Base-by-base conservation (phyloP, 2,888 invertebrate genomes). In the Lithophane leautieri region DNA sequence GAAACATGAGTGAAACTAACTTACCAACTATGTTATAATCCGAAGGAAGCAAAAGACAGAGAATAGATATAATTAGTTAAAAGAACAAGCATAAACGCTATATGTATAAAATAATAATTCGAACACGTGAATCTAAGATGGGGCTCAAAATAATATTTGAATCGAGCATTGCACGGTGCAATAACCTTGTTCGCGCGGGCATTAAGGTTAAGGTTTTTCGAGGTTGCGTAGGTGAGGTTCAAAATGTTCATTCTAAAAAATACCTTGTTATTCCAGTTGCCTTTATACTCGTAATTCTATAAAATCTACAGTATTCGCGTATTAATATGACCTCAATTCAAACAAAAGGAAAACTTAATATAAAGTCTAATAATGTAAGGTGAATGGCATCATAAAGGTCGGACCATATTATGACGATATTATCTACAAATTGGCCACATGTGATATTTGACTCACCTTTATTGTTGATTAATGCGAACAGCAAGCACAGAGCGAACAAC, bases 401-500 rank as follows among this genome's bases (percentile, higher is more conserved):
- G n/a, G 67, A 69, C 73, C 50, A 78, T 52, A 52, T 47, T 52
- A 52, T 47, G 42, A 65, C 58, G 62, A 62, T 61, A 50, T 76
- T 72, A 74, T 73, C 69, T 76, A 79, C 54, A 69, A 60, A 60
- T 52, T 34, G 47, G 72, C 54, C 73, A 86, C 72, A 60, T 82
- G 75, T 71, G 62, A 72, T 73, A 70, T 77, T 82, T 60, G 62
- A 87, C 94, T 94, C 95, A 99, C 99, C 99, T 97, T 97, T 97
- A 96, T 99, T 99, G 92, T 98, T 98, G 79, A 98, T 98, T 94
- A 99, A 97, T 22, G 99, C 99, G 93, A 99, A 99, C 60, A 99
- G 97, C 78, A 99, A 97, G 94, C 99, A 99, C 25, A 99, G 97
- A 7, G 98, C 98, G 93, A 99, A 98, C 78, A 99, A 96, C 11